Evolutionary conservation across 2,888 invertebrate species (phyloP).

Genomic region (Diarsia brunnea): DNA sequence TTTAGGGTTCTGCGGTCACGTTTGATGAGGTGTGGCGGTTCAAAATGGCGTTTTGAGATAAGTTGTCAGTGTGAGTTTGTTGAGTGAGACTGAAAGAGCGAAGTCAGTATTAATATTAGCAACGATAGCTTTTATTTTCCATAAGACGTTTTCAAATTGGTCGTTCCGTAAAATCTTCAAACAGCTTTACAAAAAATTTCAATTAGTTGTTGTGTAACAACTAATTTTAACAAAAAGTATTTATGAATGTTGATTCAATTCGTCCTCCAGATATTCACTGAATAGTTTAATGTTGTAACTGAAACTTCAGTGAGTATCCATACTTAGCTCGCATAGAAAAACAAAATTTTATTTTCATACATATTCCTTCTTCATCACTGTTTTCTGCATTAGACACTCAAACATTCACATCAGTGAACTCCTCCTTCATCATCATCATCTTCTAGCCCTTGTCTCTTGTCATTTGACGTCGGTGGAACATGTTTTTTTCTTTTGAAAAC

Average conservation of each 20-base stretch:
- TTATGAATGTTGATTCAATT: not conserved
- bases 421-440: no score
- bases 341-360: no score
- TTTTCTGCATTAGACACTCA: not conserved
- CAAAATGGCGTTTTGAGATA: slow-evolving; percentile 48
- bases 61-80: slow-evolving; percentile 24
- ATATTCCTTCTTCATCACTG: not conserved
- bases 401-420: not conserved
- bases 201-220: not conserved
- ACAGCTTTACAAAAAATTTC: not conserved
- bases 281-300: not conserved
- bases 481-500: no score
- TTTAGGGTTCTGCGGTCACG: slow-evolving; percentile 62
- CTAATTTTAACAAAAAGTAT: not conserved
- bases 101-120: not conserved
- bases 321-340: no score
- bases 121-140: not conserved
- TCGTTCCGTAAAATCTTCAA: not conserved
- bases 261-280: not conserved
- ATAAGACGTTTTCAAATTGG: not conserved
- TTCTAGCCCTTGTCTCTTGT: no score
- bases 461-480: no score
- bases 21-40: slow-evolving; percentile 35
- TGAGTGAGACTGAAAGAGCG: slow-evolving; percentile 3
- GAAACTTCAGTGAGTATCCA: not conserved